Base-by-base conservation (phyloP, 2,888 invertebrate species). In the Xestoiulus laeticollis region DNA sequence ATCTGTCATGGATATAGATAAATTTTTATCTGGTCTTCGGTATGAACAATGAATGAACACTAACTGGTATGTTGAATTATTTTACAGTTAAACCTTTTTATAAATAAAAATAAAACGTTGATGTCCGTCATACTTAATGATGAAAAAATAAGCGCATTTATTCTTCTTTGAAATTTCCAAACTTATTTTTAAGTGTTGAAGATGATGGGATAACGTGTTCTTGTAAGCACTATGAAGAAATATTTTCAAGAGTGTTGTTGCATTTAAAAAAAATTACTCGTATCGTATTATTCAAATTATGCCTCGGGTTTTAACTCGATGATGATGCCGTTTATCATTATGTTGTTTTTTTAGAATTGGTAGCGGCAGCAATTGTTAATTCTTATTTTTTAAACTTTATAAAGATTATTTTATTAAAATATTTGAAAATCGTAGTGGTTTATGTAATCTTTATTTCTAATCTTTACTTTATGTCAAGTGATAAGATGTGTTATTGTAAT, bases 1-100 rank as follows among this genome's bases (percentile, higher is more conserved):
- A 78, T 78, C 85, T 85, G 85, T 85, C 44, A 85, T 85, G 85
- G 44, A 85, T 85, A 44, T 85, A 44, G 85, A 85, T 22, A 44
- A 32, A 38, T 85, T 85, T 85, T 38, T 85, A 26, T 85, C 85
- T 38, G 85, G 85, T 38, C 85, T 85, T 85, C 38, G 33, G n/a
- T 85, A 85, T 85, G 85, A 78, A 30, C 78, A 78, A 78, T 59
- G 59, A 59, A 59, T 59, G 78, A 78, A 14, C 30, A 78, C 78
- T 78, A 78, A 78, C 78, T 78, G 78, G 78, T 78, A 78, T 78
- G 78, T 78, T 78, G 78, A 78, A 78, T 78, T 78, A 78, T 78
- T 30, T 78, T 78, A 26, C 78, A 78, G 78, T 78, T 78, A 30
- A 78, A 78, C 68, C 68, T 68, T 68, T 14, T 78, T 6, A 0